A percentile compares a stretch with the other conserved stretches of the same genome.
These are phyloP conservation scores for Hucho hucho DNA, from an alignment of 2,113 vertebrate species.

Conservation along the genomic window DNA sequence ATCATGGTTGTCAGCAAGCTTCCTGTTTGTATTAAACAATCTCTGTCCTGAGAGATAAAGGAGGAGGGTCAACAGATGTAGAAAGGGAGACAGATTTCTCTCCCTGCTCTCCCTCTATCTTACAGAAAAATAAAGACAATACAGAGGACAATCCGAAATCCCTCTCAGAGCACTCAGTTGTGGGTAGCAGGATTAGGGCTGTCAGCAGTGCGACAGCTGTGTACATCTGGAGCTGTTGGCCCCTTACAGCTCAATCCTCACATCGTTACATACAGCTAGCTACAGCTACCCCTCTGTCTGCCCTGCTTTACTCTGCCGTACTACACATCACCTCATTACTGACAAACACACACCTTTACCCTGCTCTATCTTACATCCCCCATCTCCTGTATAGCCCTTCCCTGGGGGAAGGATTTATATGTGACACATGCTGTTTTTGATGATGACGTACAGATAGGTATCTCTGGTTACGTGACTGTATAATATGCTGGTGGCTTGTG, in stretches of 20 bases:
- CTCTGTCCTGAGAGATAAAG: too few species aligned
- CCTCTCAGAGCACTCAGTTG: slow-evolving; percentile 20
- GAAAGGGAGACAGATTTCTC: too few species aligned
- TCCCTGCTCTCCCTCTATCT: too few species aligned
- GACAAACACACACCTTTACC: slow-evolving; percentile 34
- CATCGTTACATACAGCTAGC: slow-evolving; percentile 53
- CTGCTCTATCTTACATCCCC: too few species aligned
- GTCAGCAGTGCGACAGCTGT: slow-evolving; percentile 70
- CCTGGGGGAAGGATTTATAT: too few species aligned
- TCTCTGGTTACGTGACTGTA: too few species aligned
- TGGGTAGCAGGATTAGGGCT: slow-evolving; percentile 55
- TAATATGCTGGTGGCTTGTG: not conserved
- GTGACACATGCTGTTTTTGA: too few species aligned
- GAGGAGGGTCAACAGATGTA: too few species aligned
- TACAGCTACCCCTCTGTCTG: slow-evolving; percentile 10
- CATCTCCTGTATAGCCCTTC: too few species aligned
- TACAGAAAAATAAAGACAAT: not conserved
- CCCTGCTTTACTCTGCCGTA: slow-evolving; percentile 20
- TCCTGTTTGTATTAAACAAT: not conserved
- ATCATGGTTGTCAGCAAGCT: not conserved
- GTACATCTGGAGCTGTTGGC: slow-evolving; percentile 67
- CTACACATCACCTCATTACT: slow-evolving; percentile 68
- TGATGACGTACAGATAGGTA: too few species aligned
- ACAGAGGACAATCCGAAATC: too few species aligned
- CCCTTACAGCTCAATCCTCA: slow-evolving; percentile 72